Base-by-base conservation (phyloP, 1,140 invertebrate genomes). In the Scaptomyza hsui region DNA sequence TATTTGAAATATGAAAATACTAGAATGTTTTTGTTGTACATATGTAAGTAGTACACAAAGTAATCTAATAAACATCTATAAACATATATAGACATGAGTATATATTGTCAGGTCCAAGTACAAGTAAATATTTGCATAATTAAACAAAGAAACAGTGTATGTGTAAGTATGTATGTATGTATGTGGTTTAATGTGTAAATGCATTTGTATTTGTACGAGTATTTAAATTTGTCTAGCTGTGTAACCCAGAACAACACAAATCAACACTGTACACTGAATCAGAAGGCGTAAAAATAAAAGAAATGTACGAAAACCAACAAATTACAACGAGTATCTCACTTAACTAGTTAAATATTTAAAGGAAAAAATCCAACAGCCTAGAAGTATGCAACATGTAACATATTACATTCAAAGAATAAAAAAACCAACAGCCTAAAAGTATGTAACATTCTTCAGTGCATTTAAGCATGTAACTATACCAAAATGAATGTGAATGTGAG, bases 281-380 rank as follows among this genome's bases (percentile, higher is more conserved):
- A 44, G 29, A 48, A 42, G 79, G 79, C 79, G 79, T 82, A 82
- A 45, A 78, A 78, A 78, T 32, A 73, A 82, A 83, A 83, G 80
- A 82, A 82, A 82, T 82, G 79, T 56, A 83, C 79, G 76, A 83
- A 83, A 85, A 83, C 65, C 26, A 65, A 63, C 57, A 37, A 39
- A 48, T 13, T 48, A 55, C 24, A 29, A 29, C n/a, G 37, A 15
- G 57, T 60, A 21, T 10, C 24, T 45, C 41, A 18, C 1, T 4
- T 18, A 13, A 32, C 15, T 13, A 13, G 18, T 26, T 51, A 37
- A 7, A 10, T 35, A n/a, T 21, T 10, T 45, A 21, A 19, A 18
- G 6, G n/a, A n/a, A n/a, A n/a, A n/a, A n/a, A n/a, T n/a, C n/a
- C n/a, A n/a, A n/a, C n/a, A n/a, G n/a, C n/a, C n/a, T n/a, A n/a